phyloP scores from a whole-genome alignment of 37 sponge, comb jelly and placozoan genomes.

The Haliclona indistincta region DNA sequence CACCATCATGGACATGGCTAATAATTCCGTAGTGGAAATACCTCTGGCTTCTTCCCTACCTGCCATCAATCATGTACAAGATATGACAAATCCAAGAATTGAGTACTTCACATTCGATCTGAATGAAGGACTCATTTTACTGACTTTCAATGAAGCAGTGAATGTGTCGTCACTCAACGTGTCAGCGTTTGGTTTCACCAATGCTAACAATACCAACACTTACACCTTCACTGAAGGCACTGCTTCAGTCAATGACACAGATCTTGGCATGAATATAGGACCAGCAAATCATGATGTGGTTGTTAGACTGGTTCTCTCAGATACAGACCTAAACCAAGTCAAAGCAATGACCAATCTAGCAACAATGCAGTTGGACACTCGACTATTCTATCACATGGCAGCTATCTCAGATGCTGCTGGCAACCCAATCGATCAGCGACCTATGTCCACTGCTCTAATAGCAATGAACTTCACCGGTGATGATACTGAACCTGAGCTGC shows the following conservation, averaged over 20 bases:
- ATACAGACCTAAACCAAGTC: conserved; percentile 62
- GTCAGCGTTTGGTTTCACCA: conserved; percentile 46
- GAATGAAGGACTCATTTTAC: conserved; percentile 42
- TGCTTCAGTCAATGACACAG: conserved; percentile 54
- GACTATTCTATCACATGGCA: conserved; percentile 52
- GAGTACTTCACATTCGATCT: conserved; percentile 67
- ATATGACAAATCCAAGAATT: conserved; percentile 55
- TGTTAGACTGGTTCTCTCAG: conserved; percentile 45
- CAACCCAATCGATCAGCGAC: conserved; percentile 14
- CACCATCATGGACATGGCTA: conserved; percentile 63
- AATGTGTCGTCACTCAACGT: conserved; percentile 52
- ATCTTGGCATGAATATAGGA: conserved; percentile 15
- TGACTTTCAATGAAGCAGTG: conserved; percentile 73
- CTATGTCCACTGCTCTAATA: conserved; percentile 2
- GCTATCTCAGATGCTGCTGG: conserved; percentile 70
- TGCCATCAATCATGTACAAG: conserved; percentile 34
- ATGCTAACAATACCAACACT: neutral
- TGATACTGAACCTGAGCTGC: conserved; percentile 71
- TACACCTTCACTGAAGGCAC: conserved; percentile 74
- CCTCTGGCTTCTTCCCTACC: conserved; percentile 30
- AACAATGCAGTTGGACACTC: conserved; percentile 36
- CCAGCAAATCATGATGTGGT: conserved; percentile 66
- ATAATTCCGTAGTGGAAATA: conserved; percentile 47
- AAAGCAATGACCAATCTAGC: conserved; percentile 58
- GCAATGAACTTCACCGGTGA: conserved; percentile 58